Base-by-base conservation (phyloP, 2,797 vertebrate genomes). In the Crax fasciolata region DNA sequence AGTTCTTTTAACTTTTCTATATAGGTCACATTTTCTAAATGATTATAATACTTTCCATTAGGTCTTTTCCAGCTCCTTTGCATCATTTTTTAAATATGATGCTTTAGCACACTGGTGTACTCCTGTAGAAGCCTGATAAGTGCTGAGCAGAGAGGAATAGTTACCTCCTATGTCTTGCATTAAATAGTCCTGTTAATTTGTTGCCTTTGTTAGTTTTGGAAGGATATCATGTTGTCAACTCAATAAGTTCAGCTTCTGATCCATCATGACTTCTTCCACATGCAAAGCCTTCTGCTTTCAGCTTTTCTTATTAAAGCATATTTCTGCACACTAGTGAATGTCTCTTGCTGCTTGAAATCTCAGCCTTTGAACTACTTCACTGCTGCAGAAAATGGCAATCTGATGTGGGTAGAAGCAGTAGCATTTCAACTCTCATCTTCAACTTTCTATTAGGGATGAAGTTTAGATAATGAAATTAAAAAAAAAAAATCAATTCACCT, bases 131-230 rank as follows among this genome's bases (percentile, higher is more conserved):
- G 21, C 32, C 32, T 68, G 65, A 57, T 88, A 49, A 90, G 30
- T 18, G 32, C 28, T 80, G 49, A 91, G 82, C 41, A 80, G 80
- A 46, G 0, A 0, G 21, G 35, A 52, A 49, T 39, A 52, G 24
- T 54, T 91, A 27, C 24, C 28, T 85, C 35, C 61, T 74, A 15
- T 15, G 17, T 38, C 46, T 61, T 66, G 32, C 25, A 62, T 86
- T 78, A 72, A 72, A 81, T 77, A 72, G 54, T 75, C 18, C 58
- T 90, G 41, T 66, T 93, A 88, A 88, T 92, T 66, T 92, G 15
- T 91, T 86, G 52, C 35, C 35, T 95, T 67, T 89, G 66, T 61
- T 81, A 65, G 54, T 81, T 95, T 94, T 94, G 46, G 58, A 95
- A 95, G n/a, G 54, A 54, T 75, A 92, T 9, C 51, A 84, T 63